Base-by-base conservation (phyloP, 2,113 vertebrate species). In the Chrysemys picta region DNA sequence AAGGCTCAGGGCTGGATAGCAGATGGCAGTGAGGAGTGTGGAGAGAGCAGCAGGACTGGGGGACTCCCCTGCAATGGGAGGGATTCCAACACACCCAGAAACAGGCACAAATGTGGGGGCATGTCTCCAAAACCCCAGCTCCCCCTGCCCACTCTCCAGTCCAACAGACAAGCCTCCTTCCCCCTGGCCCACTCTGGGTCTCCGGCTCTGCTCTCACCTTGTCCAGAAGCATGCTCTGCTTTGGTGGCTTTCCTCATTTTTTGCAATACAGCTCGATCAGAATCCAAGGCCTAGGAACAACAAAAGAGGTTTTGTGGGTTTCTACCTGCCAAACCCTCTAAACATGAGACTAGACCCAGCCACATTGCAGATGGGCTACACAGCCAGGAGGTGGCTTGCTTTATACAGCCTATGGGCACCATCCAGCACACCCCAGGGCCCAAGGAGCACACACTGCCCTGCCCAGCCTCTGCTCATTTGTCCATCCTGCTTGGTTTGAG, bases 231-330 rank as follows among this genome's bases (percentile, higher is more conserved):
- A 42, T 98, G 93, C 82, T 98, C 97, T 2, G 97, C 96, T 95
- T 98, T 98, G 65, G 95, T 97, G 27, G 97, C 96, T 97, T 98
- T 98, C 97, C 97, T 98, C 98, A 98, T 98, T 93, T 98, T 98
- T 96, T 98, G 98, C 54, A 98, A 83, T 27, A 98, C 91, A 53
- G 89, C 95, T 83, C 97, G 95, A 94, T 98, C 97, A 3, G 93
- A 95, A 85, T 98, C 98, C 96, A 98, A 94, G 29, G 95, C 97
- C 98, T 98, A 72, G 47, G 91, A 93, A 65, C 45, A 35, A 47
- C 94, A 88, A 87, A 78, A 82, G 56, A 16, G 35, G 11, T 35
- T 80, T 54, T 29, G 38, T 53, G 27, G 27, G 72, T 24, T 50
- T 10, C 54, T 81, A 11, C 9, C 13, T 17, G 50, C 1, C 1